phyloP scores from a whole-genome alignment of 2,888 invertebrate species.

The Apeira syringaria region DNA sequence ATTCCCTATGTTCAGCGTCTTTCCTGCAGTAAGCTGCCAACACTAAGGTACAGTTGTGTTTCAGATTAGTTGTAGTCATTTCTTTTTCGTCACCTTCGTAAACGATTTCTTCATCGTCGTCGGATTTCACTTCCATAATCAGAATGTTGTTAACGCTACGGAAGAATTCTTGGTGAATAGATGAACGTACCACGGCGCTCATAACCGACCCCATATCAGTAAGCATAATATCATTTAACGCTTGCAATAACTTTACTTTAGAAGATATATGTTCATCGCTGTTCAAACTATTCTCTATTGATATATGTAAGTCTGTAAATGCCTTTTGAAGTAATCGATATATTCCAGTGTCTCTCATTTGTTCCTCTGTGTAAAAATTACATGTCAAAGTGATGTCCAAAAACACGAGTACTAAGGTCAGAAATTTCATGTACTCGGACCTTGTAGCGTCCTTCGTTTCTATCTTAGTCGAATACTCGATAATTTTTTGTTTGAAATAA shows the following conservation, averaged over 20 bases:
- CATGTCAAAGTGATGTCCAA: conserved; percentile 49
- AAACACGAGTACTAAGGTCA: conserved; percentile 46
- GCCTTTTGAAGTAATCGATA: conserved; percentile 40
- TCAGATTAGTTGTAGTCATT: conserved; percentile 49
- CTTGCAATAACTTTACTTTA: conserved; percentile 49
- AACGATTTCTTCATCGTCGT: conserved; percentile 52
- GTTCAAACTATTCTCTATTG: conserved; percentile 43
- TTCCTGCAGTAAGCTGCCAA: conserved; percentile 65
- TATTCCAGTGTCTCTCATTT: conserved; percentile 38
- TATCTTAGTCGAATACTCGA: background rate
- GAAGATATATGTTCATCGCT: conserved; percentile 41
- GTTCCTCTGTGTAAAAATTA: conserved; percentile 37
- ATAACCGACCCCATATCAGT: conserved; percentile 47
- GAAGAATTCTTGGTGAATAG: conserved; percentile 56
- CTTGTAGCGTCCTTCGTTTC: conserved; percentile 28
- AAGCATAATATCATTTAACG: conserved; percentile 46
- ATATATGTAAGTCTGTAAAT: conserved; percentile 43
- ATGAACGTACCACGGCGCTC: conserved; percentile 42
- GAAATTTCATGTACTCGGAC: conserved; percentile 44
- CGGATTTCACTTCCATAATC: conserved; percentile 41
- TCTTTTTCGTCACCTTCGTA: conserved; percentile 59
- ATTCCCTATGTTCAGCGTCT: conserved; percentile 51
- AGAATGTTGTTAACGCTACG: conserved; percentile 57
- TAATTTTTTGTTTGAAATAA: conserved; percentile 41
- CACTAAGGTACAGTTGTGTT: conserved; percentile 55